Percentiles rank a stretch among this genome's conserved stretches.
Evolutionary conservation across 2,797 vertebrate genomes (phyloP).

Genomic region (Coracias cyanogaster): DNA sequence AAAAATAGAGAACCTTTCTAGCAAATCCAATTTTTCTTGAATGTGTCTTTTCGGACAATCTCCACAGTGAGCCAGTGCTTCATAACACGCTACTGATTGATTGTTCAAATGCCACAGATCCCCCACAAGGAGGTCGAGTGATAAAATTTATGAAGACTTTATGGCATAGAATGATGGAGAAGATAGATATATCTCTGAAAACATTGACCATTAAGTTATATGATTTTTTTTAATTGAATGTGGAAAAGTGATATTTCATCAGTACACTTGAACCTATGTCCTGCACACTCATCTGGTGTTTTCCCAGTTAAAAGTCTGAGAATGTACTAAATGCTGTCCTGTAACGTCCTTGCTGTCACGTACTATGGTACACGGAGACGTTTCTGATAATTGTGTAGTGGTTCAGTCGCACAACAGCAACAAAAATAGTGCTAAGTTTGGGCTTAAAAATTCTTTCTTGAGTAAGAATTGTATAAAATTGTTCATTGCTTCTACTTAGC

Average conservation of each 20-base stretch:
- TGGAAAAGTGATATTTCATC: constrained; percentile 1
- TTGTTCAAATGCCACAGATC: constrained; percentile 49
- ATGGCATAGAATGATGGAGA: constrained; percentile 5
- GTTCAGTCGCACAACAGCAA: background rate
- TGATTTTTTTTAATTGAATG: background rate
- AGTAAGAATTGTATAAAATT: background rate
- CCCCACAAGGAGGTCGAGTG: constrained; percentile 37
- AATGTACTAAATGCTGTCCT: background rate
- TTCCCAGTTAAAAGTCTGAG: background rate
- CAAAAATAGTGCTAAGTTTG: background rate
- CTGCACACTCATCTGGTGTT: background rate
- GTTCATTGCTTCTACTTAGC: background rate
- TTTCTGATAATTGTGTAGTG: background rate
- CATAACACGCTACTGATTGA: constrained; percentile 60
- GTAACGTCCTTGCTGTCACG: background rate
- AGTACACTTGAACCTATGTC: background rate
- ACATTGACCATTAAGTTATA: constrained; percentile 7
- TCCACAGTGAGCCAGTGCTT: background rate
- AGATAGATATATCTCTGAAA: constrained; percentile 11
- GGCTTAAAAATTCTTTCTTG: background rate
- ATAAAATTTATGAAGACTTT: constrained; percentile 39
- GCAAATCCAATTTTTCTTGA: constrained; percentile 31
- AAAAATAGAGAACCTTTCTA: background rate
- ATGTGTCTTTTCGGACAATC: constrained; percentile 9
- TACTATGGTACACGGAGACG: background rate